These are phyloP conservation scores for Nannospalax galili DNA, from an alignment of 2,113 vertebrate genomes.

Conservation along the genomic window DNA sequence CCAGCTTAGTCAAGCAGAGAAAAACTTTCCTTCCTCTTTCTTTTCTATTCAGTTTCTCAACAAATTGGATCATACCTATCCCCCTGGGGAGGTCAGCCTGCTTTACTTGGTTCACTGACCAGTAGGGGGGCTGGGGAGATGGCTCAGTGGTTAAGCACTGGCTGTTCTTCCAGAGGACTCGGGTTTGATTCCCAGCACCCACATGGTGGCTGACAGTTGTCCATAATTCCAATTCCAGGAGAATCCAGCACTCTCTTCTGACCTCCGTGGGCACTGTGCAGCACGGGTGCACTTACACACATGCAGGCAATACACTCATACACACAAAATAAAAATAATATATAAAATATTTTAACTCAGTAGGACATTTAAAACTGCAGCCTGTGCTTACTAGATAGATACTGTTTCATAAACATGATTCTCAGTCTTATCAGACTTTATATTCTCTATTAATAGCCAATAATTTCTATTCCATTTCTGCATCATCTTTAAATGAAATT, in stretches of 20 bases:
- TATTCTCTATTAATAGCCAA: slow-evolving; percentile 41
- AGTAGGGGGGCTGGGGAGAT: too few relatives aligned
- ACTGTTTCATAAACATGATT: slow-evolving; percentile 27
- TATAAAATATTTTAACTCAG: neutral
- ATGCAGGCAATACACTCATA: too few relatives aligned
- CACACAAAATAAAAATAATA: too few relatives aligned
- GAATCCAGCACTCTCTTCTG: too few relatives aligned
- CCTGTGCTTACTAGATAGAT: neutral
- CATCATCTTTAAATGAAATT: slow-evolving; percentile 51
- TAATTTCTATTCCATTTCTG: slow-evolving; percentile 41
- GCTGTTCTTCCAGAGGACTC: too few relatives aligned
- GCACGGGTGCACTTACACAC: too few relatives aligned
- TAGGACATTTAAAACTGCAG: neutral
- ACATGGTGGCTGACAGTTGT: too few relatives aligned
- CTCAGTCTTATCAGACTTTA: slow-evolving; percentile 9
- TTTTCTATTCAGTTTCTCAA: neutral
- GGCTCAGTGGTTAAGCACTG: too few relatives aligned
- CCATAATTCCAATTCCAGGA: too few relatives aligned
- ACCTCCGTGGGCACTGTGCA: too few relatives aligned
- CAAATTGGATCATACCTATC: neutral
- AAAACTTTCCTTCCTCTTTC: neutral
- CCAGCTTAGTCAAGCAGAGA: neutral
- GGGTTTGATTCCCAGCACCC: too few relatives aligned
- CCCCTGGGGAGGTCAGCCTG: neutral
- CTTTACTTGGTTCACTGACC: neutral